Evolutionary conservation across 2,888 invertebrate species (phyloP).

Genomic region (Thysanoteuthis rhombus): DNA sequence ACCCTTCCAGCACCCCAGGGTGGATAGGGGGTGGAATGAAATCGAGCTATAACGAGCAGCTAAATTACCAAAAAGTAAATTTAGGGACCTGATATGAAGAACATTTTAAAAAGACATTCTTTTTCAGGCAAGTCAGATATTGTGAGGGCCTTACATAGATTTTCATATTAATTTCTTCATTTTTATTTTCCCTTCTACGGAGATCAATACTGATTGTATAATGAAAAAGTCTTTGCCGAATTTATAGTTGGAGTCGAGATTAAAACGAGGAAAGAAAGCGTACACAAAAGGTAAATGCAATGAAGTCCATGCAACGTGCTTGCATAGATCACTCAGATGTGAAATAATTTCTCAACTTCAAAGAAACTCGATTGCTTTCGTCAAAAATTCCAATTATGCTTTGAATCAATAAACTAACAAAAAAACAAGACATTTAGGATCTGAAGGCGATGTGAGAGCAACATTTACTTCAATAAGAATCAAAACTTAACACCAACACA

Average conservation of each 20-base stretch:
- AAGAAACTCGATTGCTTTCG: neutral
- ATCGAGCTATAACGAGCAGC: no score
- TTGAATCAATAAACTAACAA: neutral
- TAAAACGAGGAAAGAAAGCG: neutral
- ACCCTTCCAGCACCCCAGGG: no score
- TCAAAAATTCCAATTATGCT: neutral
- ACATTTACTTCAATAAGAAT: conserved; percentile 12
- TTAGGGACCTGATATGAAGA: no score
- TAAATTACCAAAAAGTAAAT: no score
- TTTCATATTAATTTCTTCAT: neutral
- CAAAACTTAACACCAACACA: neutral
- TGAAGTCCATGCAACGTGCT: neutral
- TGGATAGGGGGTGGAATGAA: no score
- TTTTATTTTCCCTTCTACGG: neutral
- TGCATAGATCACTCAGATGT: neutral
- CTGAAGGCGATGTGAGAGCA: neutral
- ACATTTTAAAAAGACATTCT: no score
- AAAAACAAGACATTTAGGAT: neutral
- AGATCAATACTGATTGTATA: neutral
- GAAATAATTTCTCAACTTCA: neutral
- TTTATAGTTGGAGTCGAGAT: neutral
- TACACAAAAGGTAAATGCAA: conserved; percentile 12
- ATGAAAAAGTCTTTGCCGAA: neutral
- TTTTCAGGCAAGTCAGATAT: neutral
- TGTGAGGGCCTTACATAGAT: neutral